These are phyloP conservation scores for Melanocharis versteri DNA, from an alignment of 2,113 vertebrate genomes.

Conservation along the genomic window DNA sequence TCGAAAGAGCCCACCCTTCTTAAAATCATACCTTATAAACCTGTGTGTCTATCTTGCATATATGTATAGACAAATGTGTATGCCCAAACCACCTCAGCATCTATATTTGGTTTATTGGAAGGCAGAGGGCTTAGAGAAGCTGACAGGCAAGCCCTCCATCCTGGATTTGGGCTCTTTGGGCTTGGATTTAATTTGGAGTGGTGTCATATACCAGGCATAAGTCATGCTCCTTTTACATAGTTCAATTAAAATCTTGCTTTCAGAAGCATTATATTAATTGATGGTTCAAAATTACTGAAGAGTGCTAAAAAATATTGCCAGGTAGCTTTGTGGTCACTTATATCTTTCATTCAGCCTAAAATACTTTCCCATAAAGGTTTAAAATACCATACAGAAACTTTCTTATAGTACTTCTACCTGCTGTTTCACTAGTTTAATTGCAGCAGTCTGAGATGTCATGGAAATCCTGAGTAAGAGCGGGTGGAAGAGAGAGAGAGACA, in stretches of 20 bases:
- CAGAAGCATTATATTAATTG: neutral
- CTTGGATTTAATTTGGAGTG: neutral
- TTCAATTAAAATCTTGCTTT: conserved; percentile 8
- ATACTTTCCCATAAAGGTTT: neutral
- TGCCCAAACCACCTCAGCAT: neutral
- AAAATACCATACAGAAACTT: neutral
- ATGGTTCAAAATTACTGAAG: neutral
- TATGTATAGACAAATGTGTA: neutral
- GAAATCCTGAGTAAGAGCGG: neutral
- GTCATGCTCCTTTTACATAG: neutral
- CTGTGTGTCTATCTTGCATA: neutral
- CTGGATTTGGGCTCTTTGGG: neutral
- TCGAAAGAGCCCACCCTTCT: neutral
- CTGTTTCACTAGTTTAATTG: conserved; percentile 17
- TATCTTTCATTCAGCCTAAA: neutral
- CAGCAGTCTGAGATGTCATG: neutral
- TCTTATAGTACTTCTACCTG: neutral
- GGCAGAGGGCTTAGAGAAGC: neutral
- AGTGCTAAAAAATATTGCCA: neutral
- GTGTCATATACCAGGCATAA: neutral
- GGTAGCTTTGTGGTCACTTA: neutral
- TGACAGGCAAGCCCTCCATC: neutral
- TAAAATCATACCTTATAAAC: neutral
- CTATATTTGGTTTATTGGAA: neutral
- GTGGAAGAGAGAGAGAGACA: neutral